Conservation (phyloP, 2,113 vertebrate genomes). For the Carassius gibelio region DNA sequence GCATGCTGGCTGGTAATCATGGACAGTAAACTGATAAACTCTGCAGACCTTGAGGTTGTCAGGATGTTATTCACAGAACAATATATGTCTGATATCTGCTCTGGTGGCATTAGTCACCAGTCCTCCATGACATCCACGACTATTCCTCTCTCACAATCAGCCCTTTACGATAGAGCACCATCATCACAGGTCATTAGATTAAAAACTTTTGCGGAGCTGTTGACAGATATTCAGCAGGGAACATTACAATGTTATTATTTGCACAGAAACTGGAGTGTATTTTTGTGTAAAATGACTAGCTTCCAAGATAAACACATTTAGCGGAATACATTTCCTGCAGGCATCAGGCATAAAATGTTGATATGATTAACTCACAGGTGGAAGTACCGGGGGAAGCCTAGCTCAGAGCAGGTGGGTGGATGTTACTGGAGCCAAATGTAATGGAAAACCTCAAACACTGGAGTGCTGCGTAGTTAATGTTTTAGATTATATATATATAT, state of each 20-base stretch:
- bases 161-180: background rate
- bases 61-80: background rate
- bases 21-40: background rate
- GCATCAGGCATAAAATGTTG: constrained; percentile 51
- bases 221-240: background rate
- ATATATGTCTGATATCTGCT: background rate
- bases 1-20: background rate
- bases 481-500: background rate
- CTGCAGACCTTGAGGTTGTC: background rate
- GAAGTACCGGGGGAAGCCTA: constrained; percentile 53
- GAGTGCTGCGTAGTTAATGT: background rate
- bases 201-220: background rate
- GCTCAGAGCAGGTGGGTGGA: constrained; percentile 63
- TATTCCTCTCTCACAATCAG: background rate
- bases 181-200: background rate
- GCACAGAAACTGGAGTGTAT: background rate
- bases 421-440: constrained; percentile 24
- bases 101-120: constrained; percentile 4
- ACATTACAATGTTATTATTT: background rate
- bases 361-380: constrained; percentile 59
- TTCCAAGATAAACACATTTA: background rate
- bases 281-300: background rate
- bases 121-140: background rate
- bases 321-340: background rate
- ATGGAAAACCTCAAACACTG: constrained; percentile 4